phyloP scores from a whole-genome alignment of 2,797 vertebrate species.

The Manis pentadactyla region DNA sequence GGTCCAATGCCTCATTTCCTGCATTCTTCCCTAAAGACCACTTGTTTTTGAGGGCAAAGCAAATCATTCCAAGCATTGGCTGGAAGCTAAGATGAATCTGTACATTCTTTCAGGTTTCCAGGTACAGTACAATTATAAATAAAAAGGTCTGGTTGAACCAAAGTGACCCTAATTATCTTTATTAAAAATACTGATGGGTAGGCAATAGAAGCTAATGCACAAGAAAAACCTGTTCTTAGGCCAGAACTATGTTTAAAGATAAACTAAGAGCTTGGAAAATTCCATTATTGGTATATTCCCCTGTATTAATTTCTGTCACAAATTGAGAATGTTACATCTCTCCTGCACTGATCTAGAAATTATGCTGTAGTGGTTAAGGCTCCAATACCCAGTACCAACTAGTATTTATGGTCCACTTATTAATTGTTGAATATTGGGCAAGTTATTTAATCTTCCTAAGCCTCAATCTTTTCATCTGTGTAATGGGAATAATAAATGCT shows the following conservation, averaged over 20 bases:
- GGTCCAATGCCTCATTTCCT: not conserved
- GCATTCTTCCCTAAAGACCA: conserved; percentile 47
- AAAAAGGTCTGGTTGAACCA: conserved; percentile 63
- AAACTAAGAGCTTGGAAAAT: conserved; percentile 39
- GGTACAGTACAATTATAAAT: conserved; percentile 73
- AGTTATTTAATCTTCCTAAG: not conserved
- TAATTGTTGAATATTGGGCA: not conserved
- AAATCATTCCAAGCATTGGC: not conserved
- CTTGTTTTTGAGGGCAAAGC: conserved; percentile 41
- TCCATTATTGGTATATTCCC: not conserved
- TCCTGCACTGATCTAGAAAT: not conserved
- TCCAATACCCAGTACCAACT: not conserved
- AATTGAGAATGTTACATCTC: not conserved
- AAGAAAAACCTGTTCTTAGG: conserved; percentile 67
- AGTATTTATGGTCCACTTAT: not conserved
- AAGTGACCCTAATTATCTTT: conserved; percentile 77
- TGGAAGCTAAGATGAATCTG: conserved; percentile 28
- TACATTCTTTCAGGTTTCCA: conserved; percentile 64
- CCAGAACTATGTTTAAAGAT: conserved; percentile 44
- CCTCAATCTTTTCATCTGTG: not conserved
- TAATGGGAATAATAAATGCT: not conserved
- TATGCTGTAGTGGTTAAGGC: not conserved
- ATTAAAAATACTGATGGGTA: conserved; percentile 72
- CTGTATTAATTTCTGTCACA: not conserved
- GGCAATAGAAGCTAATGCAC: not conserved